Conservation (phyloP, 2,113 vertebrate species). For the Epinephelus fuscoguttatus region DNA sequence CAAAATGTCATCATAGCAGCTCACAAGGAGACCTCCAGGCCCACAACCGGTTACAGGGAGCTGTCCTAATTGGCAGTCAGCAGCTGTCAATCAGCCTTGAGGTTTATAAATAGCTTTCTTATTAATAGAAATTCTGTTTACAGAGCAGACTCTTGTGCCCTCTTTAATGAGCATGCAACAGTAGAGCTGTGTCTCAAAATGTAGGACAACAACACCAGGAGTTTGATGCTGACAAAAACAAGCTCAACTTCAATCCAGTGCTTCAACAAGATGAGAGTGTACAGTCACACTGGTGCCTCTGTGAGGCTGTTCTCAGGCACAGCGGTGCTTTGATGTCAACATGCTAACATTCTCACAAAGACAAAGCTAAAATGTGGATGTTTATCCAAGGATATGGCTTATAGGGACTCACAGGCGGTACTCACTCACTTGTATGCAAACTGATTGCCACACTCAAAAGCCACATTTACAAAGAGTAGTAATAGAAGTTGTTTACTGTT, state of each 20-base stretch:
- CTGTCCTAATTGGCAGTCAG: constrained; percentile 65
- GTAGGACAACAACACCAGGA: constrained; percentile 47
- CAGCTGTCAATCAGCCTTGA: constrained; percentile 58
- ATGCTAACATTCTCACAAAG: background rate
- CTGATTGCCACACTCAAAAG: background rate
- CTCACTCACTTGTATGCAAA: background rate
- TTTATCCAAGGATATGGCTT: background rate
- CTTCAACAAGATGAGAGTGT: constrained; percentile 1
- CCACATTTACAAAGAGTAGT: background rate
- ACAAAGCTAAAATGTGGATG: background rate
- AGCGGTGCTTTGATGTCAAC: background rate
- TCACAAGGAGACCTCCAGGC: constrained; percentile 23
- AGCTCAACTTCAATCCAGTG: background rate
- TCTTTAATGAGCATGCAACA: constrained; percentile 58
- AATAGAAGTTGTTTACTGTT: background rate
- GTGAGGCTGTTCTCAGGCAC: background rate
- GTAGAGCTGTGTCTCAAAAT: constrained; percentile 42
- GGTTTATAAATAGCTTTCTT: constrained; percentile 60
- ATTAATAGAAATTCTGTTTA: constrained; percentile 59
- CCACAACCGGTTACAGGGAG: constrained; percentile 44
- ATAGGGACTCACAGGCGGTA: no score
- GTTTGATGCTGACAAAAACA: constrained; percentile 23
- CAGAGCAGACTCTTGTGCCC: constrained; percentile 47
- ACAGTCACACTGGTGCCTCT: background rate
- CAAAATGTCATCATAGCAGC: constrained; percentile 30